Conservation (phyloP, 2,888 invertebrate genomes). For the Melanophora roralis region DNA sequence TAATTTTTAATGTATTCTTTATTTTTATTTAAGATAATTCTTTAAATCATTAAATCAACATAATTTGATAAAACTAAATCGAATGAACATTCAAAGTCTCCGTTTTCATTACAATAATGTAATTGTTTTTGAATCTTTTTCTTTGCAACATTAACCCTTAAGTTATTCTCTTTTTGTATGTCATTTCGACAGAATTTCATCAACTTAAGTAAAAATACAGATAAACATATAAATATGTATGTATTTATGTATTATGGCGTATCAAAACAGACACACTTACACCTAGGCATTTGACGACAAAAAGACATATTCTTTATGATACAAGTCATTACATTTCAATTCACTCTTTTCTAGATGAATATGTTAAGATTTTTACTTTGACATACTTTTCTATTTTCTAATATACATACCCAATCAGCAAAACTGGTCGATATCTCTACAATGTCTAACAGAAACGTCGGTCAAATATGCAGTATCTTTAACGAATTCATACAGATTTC, state of each 20-base stretch:
- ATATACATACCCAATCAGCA: too few relatives aligned
- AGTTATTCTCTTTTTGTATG: not conserved
- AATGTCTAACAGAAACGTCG: too few relatives aligned
- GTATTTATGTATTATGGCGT: too few relatives aligned
- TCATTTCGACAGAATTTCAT: constrained; percentile 36
- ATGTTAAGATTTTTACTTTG: constrained; percentile 27
- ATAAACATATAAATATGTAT: too few relatives aligned
- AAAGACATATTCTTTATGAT: not conserved
- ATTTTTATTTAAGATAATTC: too few relatives aligned
- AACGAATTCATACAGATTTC: too few relatives aligned
- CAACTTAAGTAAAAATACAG: constrained; percentile 29
- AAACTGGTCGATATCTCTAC: too few relatives aligned
- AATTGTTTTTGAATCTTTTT: not conserved
- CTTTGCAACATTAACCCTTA: not conserved
- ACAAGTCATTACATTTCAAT: not conserved
- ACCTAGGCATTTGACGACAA: not conserved
- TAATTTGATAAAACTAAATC: constrained; percentile 26
- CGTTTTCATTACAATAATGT: not conserved
- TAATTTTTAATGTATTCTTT: too few relatives aligned
- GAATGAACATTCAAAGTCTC: not conserved
- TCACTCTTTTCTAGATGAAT: constrained; percentile 14
- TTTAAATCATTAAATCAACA: not conserved
- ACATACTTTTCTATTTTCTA: constrained; percentile 7
- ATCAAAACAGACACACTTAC: not conserved
- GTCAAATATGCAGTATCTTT: too few relatives aligned